phyloP scores from a whole-genome alignment of 2,797 vertebrate genomes.

The Tokudaia tokunoshimensis region DNA sequence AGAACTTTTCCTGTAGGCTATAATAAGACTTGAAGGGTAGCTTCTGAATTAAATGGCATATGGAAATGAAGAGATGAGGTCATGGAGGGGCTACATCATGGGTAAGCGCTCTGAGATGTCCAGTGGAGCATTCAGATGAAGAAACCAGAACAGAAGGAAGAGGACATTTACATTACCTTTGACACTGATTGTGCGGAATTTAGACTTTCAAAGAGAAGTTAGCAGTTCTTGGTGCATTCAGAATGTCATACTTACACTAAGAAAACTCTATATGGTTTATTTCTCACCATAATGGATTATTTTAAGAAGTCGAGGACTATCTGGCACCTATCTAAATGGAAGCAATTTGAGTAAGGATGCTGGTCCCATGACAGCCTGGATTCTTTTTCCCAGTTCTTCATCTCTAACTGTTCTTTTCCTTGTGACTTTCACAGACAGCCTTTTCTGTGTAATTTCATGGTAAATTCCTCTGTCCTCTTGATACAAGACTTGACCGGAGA shows the following conservation, averaged over 20 bases:
- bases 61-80: not conserved
- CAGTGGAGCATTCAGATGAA: not conserved
- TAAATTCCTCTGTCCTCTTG: not conserved
- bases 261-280: not conserved
- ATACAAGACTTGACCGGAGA: not conserved
- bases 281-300: not conserved
- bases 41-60: not conserved
- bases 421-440: not conserved
- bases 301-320: not conserved
- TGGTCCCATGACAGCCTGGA: not conserved
- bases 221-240: not conserved
- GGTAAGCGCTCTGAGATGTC: not conserved
- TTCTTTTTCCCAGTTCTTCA: not conserved
- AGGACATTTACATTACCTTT: not conserved
- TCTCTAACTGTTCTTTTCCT: not conserved
- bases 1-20: not conserved
- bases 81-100: not conserved
- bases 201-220: not conserved
- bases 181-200: not conserved
- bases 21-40: not conserved
- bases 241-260: slow-evolving; percentile 1
- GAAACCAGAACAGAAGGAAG: not conserved
- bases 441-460: not conserved
- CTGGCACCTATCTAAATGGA: not conserved
- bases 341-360: not conserved